phyloP scores from a whole-genome alignment of 2,797 vertebrate genomes.

The Tenualosa ilisha region DNA sequence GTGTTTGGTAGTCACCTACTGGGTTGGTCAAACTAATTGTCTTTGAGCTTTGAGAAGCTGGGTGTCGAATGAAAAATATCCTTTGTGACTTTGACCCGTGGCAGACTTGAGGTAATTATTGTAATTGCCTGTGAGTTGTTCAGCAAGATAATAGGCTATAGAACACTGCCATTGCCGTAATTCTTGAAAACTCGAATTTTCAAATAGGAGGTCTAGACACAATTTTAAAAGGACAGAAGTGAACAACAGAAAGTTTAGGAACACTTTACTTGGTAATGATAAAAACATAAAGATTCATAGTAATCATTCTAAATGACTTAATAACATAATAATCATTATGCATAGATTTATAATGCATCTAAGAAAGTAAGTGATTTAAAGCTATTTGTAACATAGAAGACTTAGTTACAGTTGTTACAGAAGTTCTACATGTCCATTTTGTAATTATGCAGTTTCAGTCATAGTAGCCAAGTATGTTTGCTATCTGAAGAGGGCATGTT shows the following conservation, averaged over 20 bases:
- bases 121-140: neutral
- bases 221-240: neutral
- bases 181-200: neutral
- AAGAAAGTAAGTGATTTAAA: too few species aligned
- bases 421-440: too few species aligned
- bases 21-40: constrained; percentile 19
- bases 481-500: too few species aligned
- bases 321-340: too few species aligned
- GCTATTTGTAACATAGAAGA: too few species aligned
- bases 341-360: too few species aligned
- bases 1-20: constrained; percentile 1
- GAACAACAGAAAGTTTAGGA: neutral
- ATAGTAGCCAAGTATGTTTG: neutral
- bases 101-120: neutral
- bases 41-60: constrained; percentile 18
- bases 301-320: too few species aligned
- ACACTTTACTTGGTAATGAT: too few species aligned
- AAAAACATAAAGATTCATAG: too few species aligned
- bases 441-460: too few species aligned
- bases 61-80: neutral
- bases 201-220: neutral
- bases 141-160: neutral
- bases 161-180: neutral
- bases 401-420: too few species aligned
- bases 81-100: neutral